Percentiles rank a stretch among this genome's conserved stretches.
phyloP scores from a whole-genome alignment of 1,140 invertebrate species.

The Aradophagus sp. region DNA sequence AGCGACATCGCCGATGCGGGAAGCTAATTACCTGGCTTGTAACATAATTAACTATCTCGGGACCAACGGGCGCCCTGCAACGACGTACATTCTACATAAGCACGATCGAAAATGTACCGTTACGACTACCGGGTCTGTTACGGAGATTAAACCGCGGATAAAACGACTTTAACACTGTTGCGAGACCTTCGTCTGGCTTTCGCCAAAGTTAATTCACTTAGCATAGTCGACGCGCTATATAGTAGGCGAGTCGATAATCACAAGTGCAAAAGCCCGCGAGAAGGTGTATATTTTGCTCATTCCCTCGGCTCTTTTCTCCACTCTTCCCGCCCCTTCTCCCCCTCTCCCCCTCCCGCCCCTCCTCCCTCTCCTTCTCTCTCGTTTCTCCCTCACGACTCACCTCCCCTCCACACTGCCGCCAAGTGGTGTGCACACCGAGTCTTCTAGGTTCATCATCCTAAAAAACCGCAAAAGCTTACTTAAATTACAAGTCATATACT shows the following conservation, averaged over 20 bases:
- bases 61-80: constrained; percentile 55
- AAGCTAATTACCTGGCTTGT: constrained; percentile 66
- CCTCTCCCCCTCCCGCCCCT: too few relatives aligned
- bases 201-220: constrained; percentile 59
- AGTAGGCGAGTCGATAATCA: constrained; percentile 49
- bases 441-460: too few relatives aligned
- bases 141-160: constrained; percentile 69
- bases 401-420: too few relatives aligned
- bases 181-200: constrained; percentile 42
- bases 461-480: too few relatives aligned
- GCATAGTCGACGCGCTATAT: constrained; percentile 44
- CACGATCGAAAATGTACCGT: constrained; percentile 69
- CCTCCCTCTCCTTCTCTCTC: too few relatives aligned
- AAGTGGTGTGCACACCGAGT: too few relatives aligned
- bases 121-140: constrained; percentile 65
- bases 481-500: too few relatives aligned
- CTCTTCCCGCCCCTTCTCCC: too few relatives aligned
- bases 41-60: constrained; percentile 65
- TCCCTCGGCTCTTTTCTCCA: too few relatives aligned
- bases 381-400: too few relatives aligned
- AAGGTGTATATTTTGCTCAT: too few relatives aligned
- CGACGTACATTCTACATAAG: constrained; percentile 54
- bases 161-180: constrained; percentile 60
- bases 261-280: too few relatives aligned
- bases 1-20: constrained; percentile 57